Percentiles rank a stretch among this genome's conserved stretches.
Evolutionary conservation across 2,113 vertebrate species (phyloP).

Genomic region (Columba livia): DNA sequence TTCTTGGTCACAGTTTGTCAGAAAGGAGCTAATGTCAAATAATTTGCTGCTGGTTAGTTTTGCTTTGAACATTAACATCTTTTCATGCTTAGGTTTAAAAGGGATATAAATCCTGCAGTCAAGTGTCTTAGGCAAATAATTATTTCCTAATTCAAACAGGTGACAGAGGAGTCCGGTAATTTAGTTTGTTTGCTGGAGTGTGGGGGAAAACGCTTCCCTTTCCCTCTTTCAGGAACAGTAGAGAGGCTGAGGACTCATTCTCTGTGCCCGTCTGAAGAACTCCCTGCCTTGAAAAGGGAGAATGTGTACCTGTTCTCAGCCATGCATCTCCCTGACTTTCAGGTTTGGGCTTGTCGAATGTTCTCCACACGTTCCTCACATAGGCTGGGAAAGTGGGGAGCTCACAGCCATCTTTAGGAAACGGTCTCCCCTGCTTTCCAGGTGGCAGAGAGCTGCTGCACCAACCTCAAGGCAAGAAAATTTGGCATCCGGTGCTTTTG

Average conservation of each 20-base stretch:
- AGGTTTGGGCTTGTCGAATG: accelerated
- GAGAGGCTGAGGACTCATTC: background rate
- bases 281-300: background rate
- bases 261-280: background rate
- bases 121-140: background rate
- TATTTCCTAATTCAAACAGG: background rate
- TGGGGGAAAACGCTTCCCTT: background rate
- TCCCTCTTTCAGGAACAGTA: background rate
- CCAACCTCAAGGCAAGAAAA: background rate
- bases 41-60: background rate
- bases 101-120: background rate
- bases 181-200: background rate
- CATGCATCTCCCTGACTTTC: background rate
- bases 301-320: background rate
- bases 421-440: background rate
- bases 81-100: background rate
- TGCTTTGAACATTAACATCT: background rate
- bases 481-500: background rate
- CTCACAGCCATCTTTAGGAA: background rate
- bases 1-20: background rate
- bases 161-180: background rate
- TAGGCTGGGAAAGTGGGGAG: background rate
- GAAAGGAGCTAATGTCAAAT: background rate
- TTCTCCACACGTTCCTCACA: background rate
- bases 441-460: background rate